Percentiles rank a stretch among this genome's conserved stretches.
Conservation (phyloP, 2,797 vertebrate species). For the Diglossa cyanea region DNA sequence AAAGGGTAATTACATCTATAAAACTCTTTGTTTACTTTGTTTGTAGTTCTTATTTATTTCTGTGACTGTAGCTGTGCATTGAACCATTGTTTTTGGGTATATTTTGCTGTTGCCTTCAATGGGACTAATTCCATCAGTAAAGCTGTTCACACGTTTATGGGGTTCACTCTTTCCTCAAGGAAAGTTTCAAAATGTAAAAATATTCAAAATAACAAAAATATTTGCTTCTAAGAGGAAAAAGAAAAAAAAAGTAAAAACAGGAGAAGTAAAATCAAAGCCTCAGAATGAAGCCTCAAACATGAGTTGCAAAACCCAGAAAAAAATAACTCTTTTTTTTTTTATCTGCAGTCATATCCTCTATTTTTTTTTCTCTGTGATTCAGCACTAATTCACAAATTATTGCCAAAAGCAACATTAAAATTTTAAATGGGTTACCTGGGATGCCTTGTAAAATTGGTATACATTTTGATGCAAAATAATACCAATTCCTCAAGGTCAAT, state of each 20-base stretch:
- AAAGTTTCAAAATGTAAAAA: not conserved
- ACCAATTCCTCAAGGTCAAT: not conserved
- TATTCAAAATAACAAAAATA: not conserved
- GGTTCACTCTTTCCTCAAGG: not conserved
- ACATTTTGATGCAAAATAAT: not conserved
- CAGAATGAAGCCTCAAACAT: not conserved
- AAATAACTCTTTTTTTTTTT: not conserved
- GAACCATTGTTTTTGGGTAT: not conserved
- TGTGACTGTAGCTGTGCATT: not conserved
- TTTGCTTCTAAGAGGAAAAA: not conserved
- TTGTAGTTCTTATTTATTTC: not conserved
- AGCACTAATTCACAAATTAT: not conserved
- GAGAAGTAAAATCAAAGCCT: not conserved
- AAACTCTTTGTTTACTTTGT: not conserved
- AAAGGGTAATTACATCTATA: not conserved
- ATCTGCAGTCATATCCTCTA: not conserved
- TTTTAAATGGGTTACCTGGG: not conserved
- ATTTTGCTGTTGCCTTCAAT: not conserved
- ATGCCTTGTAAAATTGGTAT: not conserved
- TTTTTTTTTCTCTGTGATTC: not conserved
- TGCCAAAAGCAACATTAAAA: not conserved
- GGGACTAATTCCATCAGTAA: not conserved
- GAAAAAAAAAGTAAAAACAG: not conserved
- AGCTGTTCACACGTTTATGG: not conserved
- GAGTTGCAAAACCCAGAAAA: not conserved